Conservation (phyloP, 1,140 invertebrate species). For the Lordiphosa mommai region DNA sequence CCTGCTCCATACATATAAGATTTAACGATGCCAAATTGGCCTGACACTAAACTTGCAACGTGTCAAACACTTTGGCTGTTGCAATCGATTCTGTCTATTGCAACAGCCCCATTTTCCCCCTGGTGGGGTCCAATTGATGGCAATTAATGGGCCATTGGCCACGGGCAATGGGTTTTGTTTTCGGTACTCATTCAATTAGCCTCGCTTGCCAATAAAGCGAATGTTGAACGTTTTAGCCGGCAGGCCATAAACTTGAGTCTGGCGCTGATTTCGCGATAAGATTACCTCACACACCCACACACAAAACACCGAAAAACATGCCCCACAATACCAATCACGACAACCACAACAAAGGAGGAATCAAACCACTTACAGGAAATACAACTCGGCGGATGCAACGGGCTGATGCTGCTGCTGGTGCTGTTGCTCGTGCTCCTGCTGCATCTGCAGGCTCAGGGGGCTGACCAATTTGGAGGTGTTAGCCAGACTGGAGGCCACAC, state of each 20-base stretch:
- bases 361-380: constrained; percentile 76
- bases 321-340: constrained; percentile 23
- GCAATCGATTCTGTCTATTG: constrained; percentile 55
- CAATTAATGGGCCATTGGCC: constrained; percentile 40
- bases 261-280: constrained; percentile 44
- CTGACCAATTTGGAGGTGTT: constrained; percentile 30
- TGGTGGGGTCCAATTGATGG: constrained; percentile 44
- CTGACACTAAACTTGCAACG: constrained; percentile 25
- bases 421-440: constrained; percentile 1
- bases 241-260: constrained; percentile 56
- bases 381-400: constrained; percentile 74
- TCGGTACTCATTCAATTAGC: constrained; percentile 59
- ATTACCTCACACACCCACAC: constrained; percentile 40
- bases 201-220: constrained; percentile 54
- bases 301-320: constrained; percentile 22
- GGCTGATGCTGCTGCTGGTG: constrained; percentile 19
- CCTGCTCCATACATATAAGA: background rate
- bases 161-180: constrained; percentile 1
- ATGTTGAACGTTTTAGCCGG: constrained; percentile 35
- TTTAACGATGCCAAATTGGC: constrained; percentile 28
- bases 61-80: constrained; percentile 38
- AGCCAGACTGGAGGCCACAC: constrained; percentile 69
- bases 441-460: constrained; percentile 11
- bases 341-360: constrained; percentile 9
- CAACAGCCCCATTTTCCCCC: constrained; percentile 28